Evolutionary conservation across 2,113 vertebrate genomes (phyloP).

Genomic region (Dicrurus megarhynchus): DNA sequence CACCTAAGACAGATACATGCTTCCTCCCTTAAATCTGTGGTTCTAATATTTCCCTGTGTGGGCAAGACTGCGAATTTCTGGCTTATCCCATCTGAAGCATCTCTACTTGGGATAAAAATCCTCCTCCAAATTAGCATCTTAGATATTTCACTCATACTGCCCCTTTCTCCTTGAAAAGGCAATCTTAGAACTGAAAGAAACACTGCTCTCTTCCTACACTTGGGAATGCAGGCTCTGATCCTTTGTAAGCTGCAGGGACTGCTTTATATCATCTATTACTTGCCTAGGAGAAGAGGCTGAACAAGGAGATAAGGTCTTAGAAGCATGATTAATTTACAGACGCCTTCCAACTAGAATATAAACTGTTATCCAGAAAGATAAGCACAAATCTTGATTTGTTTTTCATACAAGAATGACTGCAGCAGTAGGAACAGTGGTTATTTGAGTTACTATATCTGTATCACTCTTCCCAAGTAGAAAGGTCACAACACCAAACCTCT

Average conservation of each 20-base stretch:
- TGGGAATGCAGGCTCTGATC: not conserved
- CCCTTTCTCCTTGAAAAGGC: slow-evolving; percentile 12
- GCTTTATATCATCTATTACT: not conserved
- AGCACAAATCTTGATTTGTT: not conserved
- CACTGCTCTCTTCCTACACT: slow-evolving; percentile 26
- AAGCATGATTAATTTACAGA: not conserved
- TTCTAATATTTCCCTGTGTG: not conserved
- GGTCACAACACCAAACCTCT: not conserved
- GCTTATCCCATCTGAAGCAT: not conserved
- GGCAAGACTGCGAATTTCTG: not conserved
- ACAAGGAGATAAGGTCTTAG: not conserved
- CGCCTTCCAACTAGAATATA: not conserved
- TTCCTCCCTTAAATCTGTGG: not conserved
- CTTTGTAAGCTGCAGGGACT: not conserved
- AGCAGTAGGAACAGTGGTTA: not conserved
- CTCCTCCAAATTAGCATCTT: not conserved
- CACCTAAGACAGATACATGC: not conserved
- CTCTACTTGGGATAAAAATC: not conserved
- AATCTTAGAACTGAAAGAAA: slow-evolving; percentile 4
- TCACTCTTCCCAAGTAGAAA: not conserved
- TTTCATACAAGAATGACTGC: not conserved
- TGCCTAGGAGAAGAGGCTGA: not conserved
- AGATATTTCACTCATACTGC: not conserved
- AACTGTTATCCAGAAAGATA: not conserved
- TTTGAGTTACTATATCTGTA: not conserved